phyloP scores from a whole-genome alignment of 1,140 invertebrate species.

The Charaxes varanes region DNA sequence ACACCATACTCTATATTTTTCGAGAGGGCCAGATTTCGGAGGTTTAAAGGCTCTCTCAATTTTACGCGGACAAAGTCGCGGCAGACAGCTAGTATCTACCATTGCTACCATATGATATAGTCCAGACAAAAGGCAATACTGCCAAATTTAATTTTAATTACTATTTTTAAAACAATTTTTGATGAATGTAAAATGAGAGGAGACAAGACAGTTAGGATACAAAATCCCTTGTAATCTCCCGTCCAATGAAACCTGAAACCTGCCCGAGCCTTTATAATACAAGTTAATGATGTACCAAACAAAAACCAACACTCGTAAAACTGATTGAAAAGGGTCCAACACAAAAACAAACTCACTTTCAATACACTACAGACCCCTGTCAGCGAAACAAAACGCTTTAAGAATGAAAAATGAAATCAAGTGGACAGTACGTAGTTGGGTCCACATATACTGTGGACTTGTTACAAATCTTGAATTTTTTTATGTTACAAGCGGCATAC shows the following conservation, averaged over 20 bases:
- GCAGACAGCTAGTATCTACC: too few species aligned
- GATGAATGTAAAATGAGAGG: background rate
- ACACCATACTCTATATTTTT: too few species aligned
- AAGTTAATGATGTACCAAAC: constrained; percentile 50
- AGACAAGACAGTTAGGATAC: background rate
- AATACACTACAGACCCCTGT: constrained; percentile 56
- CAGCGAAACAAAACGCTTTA: constrained; percentile 63
- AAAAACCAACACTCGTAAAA: constrained; percentile 27
- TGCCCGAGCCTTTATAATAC: constrained; percentile 29
- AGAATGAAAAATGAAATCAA: constrained; percentile 72
- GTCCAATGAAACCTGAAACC: background rate
- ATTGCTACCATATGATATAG: too few species aligned
- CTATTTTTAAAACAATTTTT: too few species aligned
- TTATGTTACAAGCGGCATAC: too few species aligned
- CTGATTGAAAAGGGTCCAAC: constrained; percentile 48
- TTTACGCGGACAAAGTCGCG: too few species aligned
- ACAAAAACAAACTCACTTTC: constrained; percentile 56
- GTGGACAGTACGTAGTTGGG: constrained; percentile 40
- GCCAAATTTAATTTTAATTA: too few species aligned
- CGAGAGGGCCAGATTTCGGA: too few species aligned
- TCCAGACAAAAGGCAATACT: too few species aligned
- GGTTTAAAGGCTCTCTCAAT: too few species aligned
- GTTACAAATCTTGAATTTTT: too few species aligned
- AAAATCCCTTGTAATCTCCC: background rate
- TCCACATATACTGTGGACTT: constrained; percentile 28